Percentiles rank a stretch among this genome's conserved stretches.
These are phyloP conservation scores for Drosophila neonasuta DNA, from an alignment of 2,888 invertebrate species.

Conservation along the genomic window DNA sequence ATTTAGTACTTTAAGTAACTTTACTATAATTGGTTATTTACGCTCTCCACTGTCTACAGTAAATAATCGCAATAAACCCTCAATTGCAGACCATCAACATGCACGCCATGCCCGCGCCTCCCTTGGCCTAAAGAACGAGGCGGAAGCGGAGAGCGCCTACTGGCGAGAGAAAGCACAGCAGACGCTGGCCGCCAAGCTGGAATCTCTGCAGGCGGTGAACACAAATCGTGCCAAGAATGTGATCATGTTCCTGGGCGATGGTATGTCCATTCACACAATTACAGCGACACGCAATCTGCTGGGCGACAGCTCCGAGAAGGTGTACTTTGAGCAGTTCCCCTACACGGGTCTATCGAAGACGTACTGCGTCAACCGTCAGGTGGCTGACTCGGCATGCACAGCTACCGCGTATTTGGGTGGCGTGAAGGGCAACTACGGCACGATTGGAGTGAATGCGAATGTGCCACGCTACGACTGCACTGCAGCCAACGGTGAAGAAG, in stretches of 20 bases:
- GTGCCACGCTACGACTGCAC: conserved; percentile 86
- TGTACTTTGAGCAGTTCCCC: conserved; percentile 86
- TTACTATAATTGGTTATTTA: conserved; percentile 7
- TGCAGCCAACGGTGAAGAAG: conserved; percentile 83
- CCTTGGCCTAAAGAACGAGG: conserved; percentile 57
- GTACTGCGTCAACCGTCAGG: conserved; percentile 89
- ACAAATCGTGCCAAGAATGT: conserved; percentile 84
- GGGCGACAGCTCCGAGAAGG: conserved; percentile 85
- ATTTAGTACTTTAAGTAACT: neutral
- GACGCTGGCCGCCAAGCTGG: conserved; percentile 69
- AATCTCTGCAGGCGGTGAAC: conserved; percentile 52
- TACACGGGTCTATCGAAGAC: conserved; percentile 85
- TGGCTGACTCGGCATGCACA: conserved; percentile 92
- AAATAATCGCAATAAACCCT: conserved; percentile 3
- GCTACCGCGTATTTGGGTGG: conserved; percentile 91
- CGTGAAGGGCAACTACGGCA: conserved; percentile 89
- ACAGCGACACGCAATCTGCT: conserved; percentile 86
- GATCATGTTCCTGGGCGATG: conserved; percentile 88
- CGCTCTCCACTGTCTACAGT: neutral
- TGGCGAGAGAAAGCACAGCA: conserved; percentile 80
- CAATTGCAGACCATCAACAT: conserved; percentile 58
- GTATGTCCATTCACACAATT: conserved; percentile 89
- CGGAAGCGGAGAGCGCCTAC: conserved; percentile 69
- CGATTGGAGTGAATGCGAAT: conserved; percentile 88
- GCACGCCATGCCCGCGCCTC: conserved; percentile 20